Base-by-base conservation (phyloP, 2,113 vertebrate genomes). In the Gallinago paraguaiae region DNA sequence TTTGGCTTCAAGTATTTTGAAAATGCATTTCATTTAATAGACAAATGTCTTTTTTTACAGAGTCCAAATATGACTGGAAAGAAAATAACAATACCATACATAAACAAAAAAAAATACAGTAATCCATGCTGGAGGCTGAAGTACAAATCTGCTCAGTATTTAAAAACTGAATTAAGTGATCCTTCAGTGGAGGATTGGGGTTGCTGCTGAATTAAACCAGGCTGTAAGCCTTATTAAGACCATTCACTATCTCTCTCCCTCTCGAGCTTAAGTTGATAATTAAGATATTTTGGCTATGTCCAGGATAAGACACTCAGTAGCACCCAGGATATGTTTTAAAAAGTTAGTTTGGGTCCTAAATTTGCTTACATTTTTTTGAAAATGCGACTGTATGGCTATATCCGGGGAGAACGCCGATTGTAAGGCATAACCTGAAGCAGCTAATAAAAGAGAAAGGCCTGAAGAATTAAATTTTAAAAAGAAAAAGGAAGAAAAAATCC, bases 401-500 rank as follows among this genome's bases (percentile, higher is more conserved):
- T 43, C 1, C 3, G 59, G 71, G 65, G n/a, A 37, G 46, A 28
- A 37, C 2, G 25, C 25, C 13, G 8, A 18, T 15, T 46, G 8
- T 24, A 17, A 41, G n/a, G 18, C 7, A 10, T 33, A 4, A 41
- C 45, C 30, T 53, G 30, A 39, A 20, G 45, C 65, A 41, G 41
- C n/a, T 48, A 30, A 41, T 27, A n/a, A 15, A 53, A 65, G 30
- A 53, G 59, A 61, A 60, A 27, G 24, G 41, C 50, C 48, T 78
- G 79, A 72, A 76, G 41, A 64, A 27, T 56, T 48, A 45, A 7
- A 24, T 41, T 12, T 4, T 5, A 11, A 60, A 54, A 31, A 43
- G 10, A 8, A 25, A 28, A 8, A 37, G 9, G 11, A 4, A 9
- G 8, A n/a, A 13, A 30, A 28, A 6, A 7, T 1, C 6, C 39